phyloP scores from a whole-genome alignment of 2,113 vertebrate genomes.

The Macroglossus sobrinus region DNA sequence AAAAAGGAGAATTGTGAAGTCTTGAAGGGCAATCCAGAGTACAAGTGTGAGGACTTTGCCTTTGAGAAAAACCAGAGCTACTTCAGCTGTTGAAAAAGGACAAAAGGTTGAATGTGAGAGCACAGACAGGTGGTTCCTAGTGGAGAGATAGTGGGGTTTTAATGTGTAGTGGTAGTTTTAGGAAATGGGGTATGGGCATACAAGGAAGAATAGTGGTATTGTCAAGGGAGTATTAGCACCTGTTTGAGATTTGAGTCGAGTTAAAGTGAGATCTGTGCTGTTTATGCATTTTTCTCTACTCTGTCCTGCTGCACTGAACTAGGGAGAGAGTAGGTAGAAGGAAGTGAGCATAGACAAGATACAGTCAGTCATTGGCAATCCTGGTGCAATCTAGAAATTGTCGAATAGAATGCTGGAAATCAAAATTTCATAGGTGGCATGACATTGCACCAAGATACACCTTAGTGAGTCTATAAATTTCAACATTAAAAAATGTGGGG shows the following conservation, averaged over 20 bases:
- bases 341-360: not conserved
- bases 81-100: not conserved
- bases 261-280: not conserved
- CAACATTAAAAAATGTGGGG: not conserved
- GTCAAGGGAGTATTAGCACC: not conserved
- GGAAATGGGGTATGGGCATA: not conserved
- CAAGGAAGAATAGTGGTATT: not conserved
- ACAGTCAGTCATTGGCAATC: not conserved
- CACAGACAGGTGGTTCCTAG: not conserved
- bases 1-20: not conserved
- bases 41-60: not conserved
- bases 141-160: not conserved
- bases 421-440: not conserved
- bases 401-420: not conserved
- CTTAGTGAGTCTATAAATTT: not conserved
- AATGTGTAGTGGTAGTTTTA: not conserved
- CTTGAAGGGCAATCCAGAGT: not conserved
- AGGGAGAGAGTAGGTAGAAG: not conserved
- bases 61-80: not conserved
- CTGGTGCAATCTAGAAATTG: not conserved
- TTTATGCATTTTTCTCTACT: not conserved
- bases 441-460: not conserved
- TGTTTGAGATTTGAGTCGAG: not conserved
- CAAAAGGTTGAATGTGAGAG: not conserved
- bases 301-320: not conserved